Conservation (phyloP, 2,888 invertebrate genomes). For the Germaria angustata region DNA sequence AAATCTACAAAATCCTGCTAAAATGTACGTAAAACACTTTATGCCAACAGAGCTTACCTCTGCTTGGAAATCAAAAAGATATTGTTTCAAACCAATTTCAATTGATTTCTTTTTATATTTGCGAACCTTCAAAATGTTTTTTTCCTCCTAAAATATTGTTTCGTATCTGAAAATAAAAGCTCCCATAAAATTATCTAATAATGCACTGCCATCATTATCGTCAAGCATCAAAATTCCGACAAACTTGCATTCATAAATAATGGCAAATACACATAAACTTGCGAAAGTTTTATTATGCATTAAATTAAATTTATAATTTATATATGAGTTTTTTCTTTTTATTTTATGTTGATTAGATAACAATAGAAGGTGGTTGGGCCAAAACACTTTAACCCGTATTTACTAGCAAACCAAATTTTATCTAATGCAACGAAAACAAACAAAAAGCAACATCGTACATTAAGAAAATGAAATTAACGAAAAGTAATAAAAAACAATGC, state of each 20-base stretch:
- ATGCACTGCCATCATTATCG: not conserved
- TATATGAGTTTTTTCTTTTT: not conserved
- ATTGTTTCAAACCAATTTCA: not conserved
- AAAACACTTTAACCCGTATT: conserved; percentile 31
- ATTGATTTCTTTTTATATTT: not conserved
- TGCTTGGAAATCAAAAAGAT: conserved; percentile 1
- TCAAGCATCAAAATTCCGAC: not conserved
- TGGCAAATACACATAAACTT: conserved; percentile 9
- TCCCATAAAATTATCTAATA: conserved; percentile 14
- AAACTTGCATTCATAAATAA: not conserved
- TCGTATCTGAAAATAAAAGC: conserved; percentile 14
- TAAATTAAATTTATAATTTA: conserved; percentile 1
- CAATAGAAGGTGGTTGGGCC: conserved; percentile 58
- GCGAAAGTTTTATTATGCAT: conserved; percentile 28
- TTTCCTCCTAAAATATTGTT: not conserved
- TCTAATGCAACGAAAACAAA: not conserved
- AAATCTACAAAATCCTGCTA: no score
- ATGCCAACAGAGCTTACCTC: not conserved
- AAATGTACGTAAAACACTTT: not conserved
- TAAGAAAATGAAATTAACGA: conserved; percentile 20
- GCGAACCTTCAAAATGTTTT: not conserved
- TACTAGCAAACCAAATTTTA: not conserved
- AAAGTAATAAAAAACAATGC: not conserved
- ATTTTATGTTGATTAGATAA: conserved; percentile 57
- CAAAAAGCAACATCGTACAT: not conserved